Evolutionary conservation across 2,888 invertebrate genomes (phyloP), one percentile per base, ranked within the genome.

Genomic region (Tethea ocularis): DNA sequence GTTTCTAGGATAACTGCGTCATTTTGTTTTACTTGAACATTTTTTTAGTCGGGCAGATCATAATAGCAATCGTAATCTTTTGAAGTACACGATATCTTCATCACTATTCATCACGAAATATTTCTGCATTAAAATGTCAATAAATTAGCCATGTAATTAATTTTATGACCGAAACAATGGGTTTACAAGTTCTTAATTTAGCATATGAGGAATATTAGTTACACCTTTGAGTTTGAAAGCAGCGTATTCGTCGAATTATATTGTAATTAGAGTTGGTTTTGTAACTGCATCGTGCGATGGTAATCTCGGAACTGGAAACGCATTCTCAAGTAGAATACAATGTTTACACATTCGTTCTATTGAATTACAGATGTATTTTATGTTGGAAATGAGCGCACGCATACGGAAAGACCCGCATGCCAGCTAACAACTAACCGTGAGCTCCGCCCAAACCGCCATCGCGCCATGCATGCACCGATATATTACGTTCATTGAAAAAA

Each of bases 371-470:
- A 66, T 66, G 64, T 71, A 72, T 72, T 61, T 73, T 68, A 64
- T 61, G 72, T 69, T 72, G 65, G 72, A 78, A 83, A 82, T 75
- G 76, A 72, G 78, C 69, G 69, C 84, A 81, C 80, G 83, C 83
- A 84, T 74, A 82, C 82, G 86, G 86, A 86, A 87, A 77, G 69
- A 70, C 71, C 69, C 69, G 78, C 81, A 81, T 78, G 73, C 80
- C 76, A 60, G 75, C 70, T 66, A 61, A 78, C 76, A 78, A 75
- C 75, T 62, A 71, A 82, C 75, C 83, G 77, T 82, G 79, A 74
- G 72, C 75, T 72, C 72, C 79, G 75, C 74, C 81, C 78, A 76
- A 74, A 74, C 68, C 64, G 62, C 57, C 64, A 57, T 60, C 72
- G 67, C 64, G 62, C 57, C 64, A 57, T 60, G 58, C 63, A 61